Conservation (phyloP, 2,797 vertebrate species). For the Microhierax caerulescens region DNA sequence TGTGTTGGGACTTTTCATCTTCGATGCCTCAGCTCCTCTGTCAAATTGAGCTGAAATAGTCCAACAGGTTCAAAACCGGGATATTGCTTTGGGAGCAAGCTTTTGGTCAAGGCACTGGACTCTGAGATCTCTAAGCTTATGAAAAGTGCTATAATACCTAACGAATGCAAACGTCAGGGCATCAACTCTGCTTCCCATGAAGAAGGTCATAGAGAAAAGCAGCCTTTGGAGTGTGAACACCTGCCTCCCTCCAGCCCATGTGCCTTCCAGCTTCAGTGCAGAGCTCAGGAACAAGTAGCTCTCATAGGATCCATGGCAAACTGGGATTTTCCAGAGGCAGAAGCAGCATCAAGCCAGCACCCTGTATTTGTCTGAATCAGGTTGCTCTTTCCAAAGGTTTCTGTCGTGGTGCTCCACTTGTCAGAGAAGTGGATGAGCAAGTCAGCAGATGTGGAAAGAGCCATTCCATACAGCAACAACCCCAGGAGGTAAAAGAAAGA, state of each 20-base stretch:
- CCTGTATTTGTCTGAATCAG: neutral
- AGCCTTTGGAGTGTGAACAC: neutral
- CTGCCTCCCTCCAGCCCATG: neutral
- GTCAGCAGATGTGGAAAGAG: neutral
- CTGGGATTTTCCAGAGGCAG: neutral
- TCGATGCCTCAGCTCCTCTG: neutral
- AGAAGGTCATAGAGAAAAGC: neutral
- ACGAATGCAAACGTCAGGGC: neutral
- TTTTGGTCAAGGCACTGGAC: neutral
- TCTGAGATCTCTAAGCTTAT: neutral
- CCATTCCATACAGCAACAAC: neutral
- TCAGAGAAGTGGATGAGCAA: neutral
- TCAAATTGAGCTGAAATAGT: neutral
- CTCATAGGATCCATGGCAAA: neutral
- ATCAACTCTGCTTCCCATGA: neutral
- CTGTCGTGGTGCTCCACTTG: neutral
- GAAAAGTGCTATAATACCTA: neutral
- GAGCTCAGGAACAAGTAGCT: neutral
- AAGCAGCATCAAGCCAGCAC: neutral
- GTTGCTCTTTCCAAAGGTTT: neutral
- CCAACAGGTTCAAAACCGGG: neutral
- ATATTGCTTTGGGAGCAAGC: neutral
- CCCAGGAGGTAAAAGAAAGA: neutral
- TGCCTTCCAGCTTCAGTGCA: neutral
- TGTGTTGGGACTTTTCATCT: neutral